Evolutionary conservation across 2,888 invertebrate genomes (phyloP), one percentile per base, ranked within the genome.

Genomic region (Ophion costatus): DNA sequence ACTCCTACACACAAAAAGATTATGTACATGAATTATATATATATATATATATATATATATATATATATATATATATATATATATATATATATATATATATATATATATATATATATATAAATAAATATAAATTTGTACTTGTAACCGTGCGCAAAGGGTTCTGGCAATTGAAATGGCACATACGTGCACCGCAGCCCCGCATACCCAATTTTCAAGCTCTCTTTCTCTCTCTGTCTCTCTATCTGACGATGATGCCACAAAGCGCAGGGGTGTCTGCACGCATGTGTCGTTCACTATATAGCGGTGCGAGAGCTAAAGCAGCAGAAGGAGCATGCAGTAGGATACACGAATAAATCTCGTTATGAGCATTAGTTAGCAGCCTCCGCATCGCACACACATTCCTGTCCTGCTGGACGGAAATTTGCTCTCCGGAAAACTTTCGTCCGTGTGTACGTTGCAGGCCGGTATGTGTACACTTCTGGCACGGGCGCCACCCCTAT

Each of bases 31-130:
- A n/a, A n/a, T n/a, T n/a, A n/a, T n/a, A n/a, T n/a, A n/a, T n/a
- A n/a, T n/a, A n/a, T n/a, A n/a, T n/a, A n/a, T n/a, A n/a, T n/a
- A n/a, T n/a, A n/a, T n/a, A n/a, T n/a, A n/a, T n/a, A n/a, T n/a
- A n/a, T n/a, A n/a, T n/a, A n/a, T n/a, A n/a, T 14, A 66, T 67
- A 33, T 20, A 66, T 57, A 38, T 33, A 56, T 77, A 42, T 22
- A 33, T 33, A 33, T 33, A 33, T 33, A 33, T 33, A 38, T 38
- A 9, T 38, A 38, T 9, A 9, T 38, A 38, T 38, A 38, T 38
- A 38, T 38, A 38, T 38, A 38, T 38, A 38, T 38, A 38, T 9
- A 38, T 38, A 38, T 38, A 33, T 33, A 33, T 33, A 33, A 3
- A 33, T 33, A 33, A 3, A 33, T 33, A 33, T 33, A 33, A 3